Conservation (phyloP, 2,888 invertebrate genomes). For the Harpalus rufipes region DNA sequence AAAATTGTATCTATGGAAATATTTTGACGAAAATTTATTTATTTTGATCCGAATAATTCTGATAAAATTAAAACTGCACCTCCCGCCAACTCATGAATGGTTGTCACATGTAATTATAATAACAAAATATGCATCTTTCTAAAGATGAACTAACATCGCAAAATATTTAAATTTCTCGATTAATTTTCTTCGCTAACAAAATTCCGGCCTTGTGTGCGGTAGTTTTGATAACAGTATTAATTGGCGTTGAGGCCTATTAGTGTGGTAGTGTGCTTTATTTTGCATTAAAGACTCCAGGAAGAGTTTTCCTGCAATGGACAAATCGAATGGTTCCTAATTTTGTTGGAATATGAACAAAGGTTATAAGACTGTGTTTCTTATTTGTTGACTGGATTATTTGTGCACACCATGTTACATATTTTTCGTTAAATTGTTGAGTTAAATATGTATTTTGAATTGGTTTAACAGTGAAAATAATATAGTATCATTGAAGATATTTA, state of each 20-base stretch:
- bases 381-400: conserved; percentile 49
- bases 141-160: no score
- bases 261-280: conserved; percentile 56
- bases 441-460: conserved; percentile 32
- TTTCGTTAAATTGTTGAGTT: conserved; percentile 52
- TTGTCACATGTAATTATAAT: no score
- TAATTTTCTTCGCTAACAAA: not conserved
- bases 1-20: no score
- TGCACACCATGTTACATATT: conserved; percentile 36
- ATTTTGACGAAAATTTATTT: no score
- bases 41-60: no score
- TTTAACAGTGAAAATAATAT: conserved; percentile 11
- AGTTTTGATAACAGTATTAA: conserved; percentile 56
- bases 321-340: conserved; percentile 65
- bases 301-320: conserved; percentile 41
- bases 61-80: no score
- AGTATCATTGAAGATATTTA: conserved; percentile 42
- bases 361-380: conserved; percentile 54
- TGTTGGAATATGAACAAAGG: conserved; percentile 52
- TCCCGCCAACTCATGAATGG: no score
- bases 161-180: not conserved
- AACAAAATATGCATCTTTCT: no score
- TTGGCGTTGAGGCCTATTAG: conserved; percentile 58
- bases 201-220: not conserved
- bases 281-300: conserved; percentile 45